These are phyloP conservation scores for Argyresthia albistria DNA, from an alignment of 2,888 invertebrate genomes.

Conservation along the genomic window DNA sequence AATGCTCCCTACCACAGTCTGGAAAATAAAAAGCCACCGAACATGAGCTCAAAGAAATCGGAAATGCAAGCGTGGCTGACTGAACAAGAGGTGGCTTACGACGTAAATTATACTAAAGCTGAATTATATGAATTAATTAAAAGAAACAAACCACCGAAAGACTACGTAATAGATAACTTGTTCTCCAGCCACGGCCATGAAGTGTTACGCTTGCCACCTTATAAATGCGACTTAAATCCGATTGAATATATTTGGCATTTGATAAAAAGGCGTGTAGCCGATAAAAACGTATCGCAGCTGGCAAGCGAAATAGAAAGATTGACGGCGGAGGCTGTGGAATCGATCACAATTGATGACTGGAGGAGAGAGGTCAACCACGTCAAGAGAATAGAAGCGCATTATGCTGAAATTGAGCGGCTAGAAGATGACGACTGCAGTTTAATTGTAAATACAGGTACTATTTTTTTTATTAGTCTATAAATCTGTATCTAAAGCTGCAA, in stretches of 20 bases:
- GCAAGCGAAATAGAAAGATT: constrained; percentile 4
- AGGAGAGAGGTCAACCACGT: constrained; percentile 3
- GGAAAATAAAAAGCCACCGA: no score
- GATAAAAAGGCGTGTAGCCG: constrained; percentile 9
- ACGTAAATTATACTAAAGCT: constrained; percentile 11
- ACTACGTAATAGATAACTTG: constrained; percentile 10
- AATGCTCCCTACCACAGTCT: no score
- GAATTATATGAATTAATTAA: constrained; percentile 13
- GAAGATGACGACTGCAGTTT: no score
- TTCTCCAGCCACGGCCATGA: constrained; percentile 9
- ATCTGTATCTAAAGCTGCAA: no score
- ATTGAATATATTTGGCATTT: constrained; percentile 12
- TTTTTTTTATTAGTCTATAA: no score
- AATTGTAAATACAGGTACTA: no score
- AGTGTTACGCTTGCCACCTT: constrained; percentile 18
- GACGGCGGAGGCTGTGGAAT: constrained; percentile 3
- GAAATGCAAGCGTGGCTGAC: constrained; percentile 12
- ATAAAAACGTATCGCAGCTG: constrained; percentile 2
- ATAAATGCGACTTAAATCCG: constrained; percentile 13
- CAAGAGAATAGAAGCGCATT: no score
- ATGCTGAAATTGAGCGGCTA: no score
- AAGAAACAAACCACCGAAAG: constrained; percentile 8
- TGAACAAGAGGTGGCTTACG: constrained; percentile 12
- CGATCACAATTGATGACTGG: constrained; percentile 8
- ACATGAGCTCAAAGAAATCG: no score